phyloP scores from a whole-genome alignment of 2,113 vertebrate genomes.

The Uria aalge region DNA sequence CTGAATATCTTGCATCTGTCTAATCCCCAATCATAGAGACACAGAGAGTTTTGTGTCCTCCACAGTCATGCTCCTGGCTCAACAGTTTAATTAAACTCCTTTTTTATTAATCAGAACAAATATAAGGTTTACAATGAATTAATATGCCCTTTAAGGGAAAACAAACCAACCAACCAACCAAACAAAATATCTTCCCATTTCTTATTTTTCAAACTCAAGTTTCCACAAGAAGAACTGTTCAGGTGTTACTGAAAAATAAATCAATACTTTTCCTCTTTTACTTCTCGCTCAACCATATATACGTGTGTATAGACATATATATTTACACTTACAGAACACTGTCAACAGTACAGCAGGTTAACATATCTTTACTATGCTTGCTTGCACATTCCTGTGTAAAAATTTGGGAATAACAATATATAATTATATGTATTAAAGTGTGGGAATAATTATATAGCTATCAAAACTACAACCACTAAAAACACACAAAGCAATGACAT shows the following conservation, averaged over 20 bases:
- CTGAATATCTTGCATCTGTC: background rate
- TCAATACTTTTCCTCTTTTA: background rate
- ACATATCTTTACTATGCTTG: background rate
- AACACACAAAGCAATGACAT: background rate
- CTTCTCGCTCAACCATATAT: background rate
- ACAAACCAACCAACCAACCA: background rate
- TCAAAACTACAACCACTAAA: background rate
- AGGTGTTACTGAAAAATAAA: background rate
- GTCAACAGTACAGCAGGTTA: background rate
- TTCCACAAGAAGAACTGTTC: background rate
- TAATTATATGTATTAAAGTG: background rate
- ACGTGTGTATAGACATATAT: background rate
- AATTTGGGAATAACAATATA: background rate
- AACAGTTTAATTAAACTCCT: background rate
- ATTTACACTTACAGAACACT: background rate
- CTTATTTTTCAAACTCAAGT: background rate
- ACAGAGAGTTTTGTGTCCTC: background rate
- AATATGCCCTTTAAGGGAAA: background rate
- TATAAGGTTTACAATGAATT: background rate
- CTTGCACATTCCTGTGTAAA: background rate
- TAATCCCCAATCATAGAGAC: background rate
- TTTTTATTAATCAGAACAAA: background rate
- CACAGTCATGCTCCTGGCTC: background rate
- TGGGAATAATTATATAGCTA: background rate
- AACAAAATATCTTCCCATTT: background rate